Base-by-base conservation (phyloP, 2,888 invertebrate genomes). In the Allacma fusca region DNA sequence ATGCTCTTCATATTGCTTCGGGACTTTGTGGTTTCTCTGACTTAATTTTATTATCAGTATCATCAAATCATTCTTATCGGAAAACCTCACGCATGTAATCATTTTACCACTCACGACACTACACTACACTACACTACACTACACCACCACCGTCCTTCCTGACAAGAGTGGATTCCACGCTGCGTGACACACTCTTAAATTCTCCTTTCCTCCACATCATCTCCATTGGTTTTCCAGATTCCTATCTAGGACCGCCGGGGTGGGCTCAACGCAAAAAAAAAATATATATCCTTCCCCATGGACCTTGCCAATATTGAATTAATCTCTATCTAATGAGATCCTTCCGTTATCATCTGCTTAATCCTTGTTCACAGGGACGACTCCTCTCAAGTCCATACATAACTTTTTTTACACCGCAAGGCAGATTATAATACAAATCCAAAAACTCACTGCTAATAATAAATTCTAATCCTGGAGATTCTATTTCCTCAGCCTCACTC, bases 71-170 rank as follows among this genome's bases (percentile, higher is more conserved):
- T 79, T 79, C 80, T 81, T 82, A 81, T 83, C 81, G 79, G 79
- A 80, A 83, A 80, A 81, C 81, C 80, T 76, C 81, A 81, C 82
- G 80, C 78, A 81, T 40, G 80, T 81, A 84, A 84, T 83, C 83
- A 83, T 80, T 82, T 81, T 79, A 78, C 76, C 76, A 70, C 71
- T 29, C 28, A 5, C 23, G 16, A 24, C 67, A 28, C 67, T 28
- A 67, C 26, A 68, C 19, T 62, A 24, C 62, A 26, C 19, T 12
- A 43, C 23, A 70, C 19, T 23, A 70, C 40, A 70, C 16, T n/a
- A 50, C 1, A 50, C 19, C 4, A 12, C 50, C 16, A 50, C 19
- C 5, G 9, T 50, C 50, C 2, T 2, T 1, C 50, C 7, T 40
- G 5, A 40, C 13, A 13, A 5, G 7, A 40, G 7, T 40, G 23